phyloP scores from a whole-genome alignment of 1,140 invertebrate genomes.

The Propsilocerus akamusi region DNA sequence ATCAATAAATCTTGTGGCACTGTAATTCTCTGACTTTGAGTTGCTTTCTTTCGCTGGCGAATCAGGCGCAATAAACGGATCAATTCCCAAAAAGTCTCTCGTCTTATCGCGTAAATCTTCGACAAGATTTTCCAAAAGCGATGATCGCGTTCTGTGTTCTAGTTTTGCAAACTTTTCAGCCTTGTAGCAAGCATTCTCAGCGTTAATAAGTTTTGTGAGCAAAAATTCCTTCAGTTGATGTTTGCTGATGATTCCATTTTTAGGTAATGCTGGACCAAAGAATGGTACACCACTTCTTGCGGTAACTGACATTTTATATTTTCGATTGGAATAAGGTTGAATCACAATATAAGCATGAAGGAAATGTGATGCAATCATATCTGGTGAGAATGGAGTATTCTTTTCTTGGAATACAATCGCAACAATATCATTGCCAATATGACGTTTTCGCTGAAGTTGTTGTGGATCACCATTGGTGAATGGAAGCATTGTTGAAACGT shows the following conservation, averaged over 20 bases:
- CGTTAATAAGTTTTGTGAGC: conserved; percentile 92
- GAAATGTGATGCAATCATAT: conserved; percentile 97
- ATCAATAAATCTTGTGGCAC: conserved; percentile 70
- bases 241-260: conserved; percentile 35
- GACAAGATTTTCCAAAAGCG: conserved; percentile 69
- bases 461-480: conserved; percentile 83
- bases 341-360: conserved; percentile 94
- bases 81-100: conserved; percentile 59
- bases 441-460: conserved; percentile 83
- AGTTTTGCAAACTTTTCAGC: conserved; percentile 92
- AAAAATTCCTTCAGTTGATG: conserved; percentile 86
- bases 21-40: conserved; percentile 34
- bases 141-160: conserved; percentile 74
- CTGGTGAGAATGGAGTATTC: conserved; percentile 92
- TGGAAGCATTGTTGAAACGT: conserved; percentile 84
- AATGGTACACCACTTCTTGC: conserved; percentile 90
- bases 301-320: conserved; percentile 87
- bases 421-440: conserved; percentile 98
- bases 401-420: conserved; percentile 94
- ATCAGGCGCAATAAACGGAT: conserved; percentile 8
- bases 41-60: conserved; percentile 30
- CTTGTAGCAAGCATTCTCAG: conserved; percentile 93
- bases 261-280: conserved; percentile 82
- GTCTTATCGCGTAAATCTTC: conserved; percentile 77
- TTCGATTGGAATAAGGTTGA: conserved; percentile 38